Conservation (phyloP, 53 echinoderm and acorn worm genomes). For the Echinometra lucunter region DNA sequence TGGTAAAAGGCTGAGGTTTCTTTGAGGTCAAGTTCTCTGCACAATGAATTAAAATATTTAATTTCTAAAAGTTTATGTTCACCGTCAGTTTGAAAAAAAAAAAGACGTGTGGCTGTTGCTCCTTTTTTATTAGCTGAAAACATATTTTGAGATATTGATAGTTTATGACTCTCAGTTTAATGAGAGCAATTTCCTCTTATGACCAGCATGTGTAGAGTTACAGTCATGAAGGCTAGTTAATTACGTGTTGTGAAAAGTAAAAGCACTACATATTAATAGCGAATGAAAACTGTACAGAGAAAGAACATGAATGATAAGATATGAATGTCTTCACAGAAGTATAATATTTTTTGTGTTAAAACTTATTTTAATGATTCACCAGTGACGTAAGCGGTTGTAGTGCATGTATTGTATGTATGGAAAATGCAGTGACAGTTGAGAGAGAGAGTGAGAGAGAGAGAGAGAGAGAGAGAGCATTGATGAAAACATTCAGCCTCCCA, state of each 20-base stretch:
- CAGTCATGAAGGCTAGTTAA: background rate
- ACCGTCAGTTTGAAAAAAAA: background rate
- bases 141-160: background rate
- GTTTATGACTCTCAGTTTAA: background rate
- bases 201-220: conserved; percentile 10
- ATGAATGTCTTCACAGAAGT: background rate
- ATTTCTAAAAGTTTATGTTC: background rate
- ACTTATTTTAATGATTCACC: background rate
- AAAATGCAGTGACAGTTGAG: background rate
- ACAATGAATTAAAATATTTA: background rate
- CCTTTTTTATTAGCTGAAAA: background rate
- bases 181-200: background rate
- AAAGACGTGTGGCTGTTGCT: background rate
- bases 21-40: background rate
- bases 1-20: background rate
- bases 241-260: background rate
- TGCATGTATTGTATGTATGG: too few relatives aligned
- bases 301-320: background rate
- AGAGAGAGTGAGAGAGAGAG: background rate
- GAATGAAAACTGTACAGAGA: background rate
- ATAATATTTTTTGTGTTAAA: background rate
- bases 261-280: background rate
- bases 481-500: too few relatives aligned
- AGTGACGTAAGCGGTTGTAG: background rate
- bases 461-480: background rate